Evolutionary conservation across 2,113 vertebrate species (phyloP).

Genomic region (Euleptes europaea): DNA sequence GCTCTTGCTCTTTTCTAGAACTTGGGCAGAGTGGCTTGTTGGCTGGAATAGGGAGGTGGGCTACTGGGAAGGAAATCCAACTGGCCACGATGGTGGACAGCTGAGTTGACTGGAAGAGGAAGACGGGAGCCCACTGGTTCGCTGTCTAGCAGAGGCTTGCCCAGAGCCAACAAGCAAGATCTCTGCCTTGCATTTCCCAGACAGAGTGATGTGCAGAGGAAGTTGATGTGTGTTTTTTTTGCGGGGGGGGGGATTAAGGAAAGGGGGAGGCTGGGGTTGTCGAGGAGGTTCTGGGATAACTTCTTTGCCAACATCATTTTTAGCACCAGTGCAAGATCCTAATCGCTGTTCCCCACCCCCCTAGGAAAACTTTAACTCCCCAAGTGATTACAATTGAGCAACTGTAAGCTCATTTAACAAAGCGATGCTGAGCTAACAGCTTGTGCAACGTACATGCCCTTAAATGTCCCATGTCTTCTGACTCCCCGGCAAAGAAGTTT

Average conservation of each 20-base stretch:
- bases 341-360: not conserved
- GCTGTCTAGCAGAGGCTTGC: not conserved
- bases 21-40: not conserved
- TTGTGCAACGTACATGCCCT: not conserved
- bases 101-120: not conserved
- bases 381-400: not conserved
- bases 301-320: not conserved
- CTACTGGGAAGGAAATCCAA: not conserved
- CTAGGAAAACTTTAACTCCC: not conserved
- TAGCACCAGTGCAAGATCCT: not conserved
- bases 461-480: not conserved
- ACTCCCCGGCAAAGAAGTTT: not conserved
- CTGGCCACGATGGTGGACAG: not conserved
- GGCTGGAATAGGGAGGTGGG: not conserved
- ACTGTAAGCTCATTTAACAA: not conserved
- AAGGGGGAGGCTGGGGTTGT: too few relatives aligned
- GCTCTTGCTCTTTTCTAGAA: too few relatives aligned
- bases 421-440: not conserved
- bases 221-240: not conserved
- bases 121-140: not conserved
- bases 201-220: not conserved
- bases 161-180: not conserved
- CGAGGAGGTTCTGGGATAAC: not conserved
- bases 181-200: not conserved
- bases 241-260: accelerated